phyloP scores from a whole-genome alignment of 2,113 vertebrate species.

The Semnornis frantzii region DNA sequence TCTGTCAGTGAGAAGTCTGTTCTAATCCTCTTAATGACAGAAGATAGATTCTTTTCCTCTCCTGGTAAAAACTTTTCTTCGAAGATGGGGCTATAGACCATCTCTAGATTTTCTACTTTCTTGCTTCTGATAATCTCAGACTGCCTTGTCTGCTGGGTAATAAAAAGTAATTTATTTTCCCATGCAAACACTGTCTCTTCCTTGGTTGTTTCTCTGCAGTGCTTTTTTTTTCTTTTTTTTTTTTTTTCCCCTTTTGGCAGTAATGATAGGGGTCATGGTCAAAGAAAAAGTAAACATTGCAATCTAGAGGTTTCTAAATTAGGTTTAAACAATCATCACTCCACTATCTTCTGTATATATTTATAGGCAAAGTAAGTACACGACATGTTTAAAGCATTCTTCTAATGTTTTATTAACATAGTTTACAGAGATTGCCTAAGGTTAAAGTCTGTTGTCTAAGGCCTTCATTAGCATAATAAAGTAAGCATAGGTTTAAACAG shows the following conservation, averaged over 20 bases:
- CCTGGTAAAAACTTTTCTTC: background rate
- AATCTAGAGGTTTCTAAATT: background rate
- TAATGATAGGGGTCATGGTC: background rate
- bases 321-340: background rate
- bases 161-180: background rate
- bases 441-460: constrained; percentile 26
- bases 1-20: background rate
- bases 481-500: background rate
- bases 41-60: background rate
- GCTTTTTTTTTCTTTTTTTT: background rate
- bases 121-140: background rate
- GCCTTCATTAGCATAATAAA: constrained; percentile 14
- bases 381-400: background rate
- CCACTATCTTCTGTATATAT: background rate
- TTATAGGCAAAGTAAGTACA: background rate
- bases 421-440: constrained; percentile 2
- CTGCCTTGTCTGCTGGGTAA: background rate
- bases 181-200: background rate
- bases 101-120: background rate
- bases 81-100: background rate
- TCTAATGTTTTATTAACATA: background rate
- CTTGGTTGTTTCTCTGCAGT: background rate
- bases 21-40: background rate
- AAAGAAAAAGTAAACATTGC: background rate
- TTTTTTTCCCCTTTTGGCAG: background rate